A percentile compares a stretch with the other conserved stretches of the same genome.
Evolutionary conservation across 1,140 invertebrate genomes (phyloP).

Genomic region (Drosophila rhopaloa): DNA sequence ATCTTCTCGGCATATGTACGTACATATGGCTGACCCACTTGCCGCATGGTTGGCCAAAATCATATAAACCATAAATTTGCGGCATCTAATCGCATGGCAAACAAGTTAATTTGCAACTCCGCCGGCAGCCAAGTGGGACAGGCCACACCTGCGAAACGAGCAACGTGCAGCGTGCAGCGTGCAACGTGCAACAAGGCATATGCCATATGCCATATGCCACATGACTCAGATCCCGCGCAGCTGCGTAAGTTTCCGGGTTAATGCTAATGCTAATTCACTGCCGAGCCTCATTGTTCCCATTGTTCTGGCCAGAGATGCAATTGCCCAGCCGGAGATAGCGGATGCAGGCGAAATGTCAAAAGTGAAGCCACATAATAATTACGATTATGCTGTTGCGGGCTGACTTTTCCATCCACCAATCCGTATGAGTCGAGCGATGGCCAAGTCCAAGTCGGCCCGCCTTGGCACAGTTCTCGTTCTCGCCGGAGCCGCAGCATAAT

Average conservation of each 20-base stretch:
- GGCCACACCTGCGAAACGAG: constrained; percentile 22
- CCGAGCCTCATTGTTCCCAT: constrained; percentile 60
- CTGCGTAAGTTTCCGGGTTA: constrained; percentile 75
- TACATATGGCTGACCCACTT: constrained; percentile 49
- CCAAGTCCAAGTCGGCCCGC: constrained; percentile 17
- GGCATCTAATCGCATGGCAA: constrained; percentile 71
- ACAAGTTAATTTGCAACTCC: constrained; percentile 68
- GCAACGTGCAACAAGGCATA: constrained; percentile 44
- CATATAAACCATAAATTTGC: constrained; percentile 72
- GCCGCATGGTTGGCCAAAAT: constrained; percentile 57
- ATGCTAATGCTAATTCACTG: constrained; percentile 72
- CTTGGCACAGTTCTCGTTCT: constrained; percentile 51
- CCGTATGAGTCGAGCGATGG: constrained; percentile 4
- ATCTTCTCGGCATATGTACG: constrained; percentile 20
- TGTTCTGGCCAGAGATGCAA: constrained; percentile 53
- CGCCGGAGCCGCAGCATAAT: constrained; percentile 26
- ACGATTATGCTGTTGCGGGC: constrained; percentile 24
- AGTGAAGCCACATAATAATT: constrained; percentile 69
- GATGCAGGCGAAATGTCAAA: constrained; percentile 71
- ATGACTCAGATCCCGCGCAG: constrained; percentile 33
- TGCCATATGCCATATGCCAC: constrained; percentile 23
- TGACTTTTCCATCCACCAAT: constrained; percentile 3
- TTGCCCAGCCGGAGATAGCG: constrained; percentile 40
- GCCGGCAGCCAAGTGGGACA: constrained; percentile 43
- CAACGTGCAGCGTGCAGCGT: constrained; percentile 54